Evolutionary conservation across 1,140 invertebrate species (phyloP).

Genomic region (Anastatus disparis): DNA sequence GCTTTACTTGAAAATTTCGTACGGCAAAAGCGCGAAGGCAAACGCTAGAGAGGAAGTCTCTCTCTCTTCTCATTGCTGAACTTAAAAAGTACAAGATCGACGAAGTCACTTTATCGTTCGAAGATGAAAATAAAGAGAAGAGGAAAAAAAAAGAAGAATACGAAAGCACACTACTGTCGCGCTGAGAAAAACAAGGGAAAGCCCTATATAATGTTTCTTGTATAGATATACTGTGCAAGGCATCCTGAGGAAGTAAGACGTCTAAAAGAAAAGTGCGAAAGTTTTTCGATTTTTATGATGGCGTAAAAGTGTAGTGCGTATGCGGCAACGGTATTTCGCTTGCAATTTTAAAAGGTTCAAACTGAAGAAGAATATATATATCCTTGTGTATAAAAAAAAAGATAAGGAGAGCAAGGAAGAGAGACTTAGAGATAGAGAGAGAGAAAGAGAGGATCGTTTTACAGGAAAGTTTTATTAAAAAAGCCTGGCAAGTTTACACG

Average conservation of each 20-base stretch:
- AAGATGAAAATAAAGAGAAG: background rate
- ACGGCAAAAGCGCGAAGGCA: background rate
- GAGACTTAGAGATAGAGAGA: background rate
- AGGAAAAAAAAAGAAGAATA: too few species aligned
- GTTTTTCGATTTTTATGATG: constrained; percentile 31
- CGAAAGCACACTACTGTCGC: background rate
- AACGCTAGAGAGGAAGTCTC: background rate
- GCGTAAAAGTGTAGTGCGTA: background rate
- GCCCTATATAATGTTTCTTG: too few species aligned
- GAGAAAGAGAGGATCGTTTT: background rate
- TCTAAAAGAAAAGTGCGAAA: constrained; percentile 16
- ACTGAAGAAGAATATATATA: too few species aligned
- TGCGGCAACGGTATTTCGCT: constrained; percentile 5
- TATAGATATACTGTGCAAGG: too few species aligned
- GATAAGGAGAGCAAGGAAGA: too few species aligned
- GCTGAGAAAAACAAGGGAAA: background rate
- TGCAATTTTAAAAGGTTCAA: too few species aligned
- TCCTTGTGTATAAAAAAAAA: background rate
- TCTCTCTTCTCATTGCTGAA: too few species aligned
- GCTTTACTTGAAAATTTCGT: constrained; percentile 25
- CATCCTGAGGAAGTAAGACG: too few species aligned
- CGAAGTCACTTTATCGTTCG: constrained; percentile 16
- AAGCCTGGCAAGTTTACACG: background rate
- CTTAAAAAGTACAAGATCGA: constrained; percentile 26
- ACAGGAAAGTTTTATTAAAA: constrained; percentile 30